phyloP scores from a whole-genome alignment of 2,797 vertebrate genomes.

The Sebastes oblongus region DNA sequence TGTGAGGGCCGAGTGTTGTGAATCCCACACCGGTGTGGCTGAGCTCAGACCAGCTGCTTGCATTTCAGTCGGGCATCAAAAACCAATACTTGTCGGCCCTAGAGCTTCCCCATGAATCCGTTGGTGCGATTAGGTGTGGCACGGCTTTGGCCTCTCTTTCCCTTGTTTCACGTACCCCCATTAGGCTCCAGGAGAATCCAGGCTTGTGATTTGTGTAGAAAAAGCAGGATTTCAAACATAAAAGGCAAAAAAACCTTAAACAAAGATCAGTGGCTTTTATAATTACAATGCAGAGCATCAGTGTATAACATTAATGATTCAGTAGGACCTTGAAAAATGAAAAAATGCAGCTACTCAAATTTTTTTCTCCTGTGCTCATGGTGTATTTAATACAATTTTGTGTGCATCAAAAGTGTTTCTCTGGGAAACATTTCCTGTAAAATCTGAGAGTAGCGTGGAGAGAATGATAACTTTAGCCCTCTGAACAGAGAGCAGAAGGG shows the following conservation, averaged over 20 bases:
- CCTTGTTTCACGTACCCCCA: neutral
- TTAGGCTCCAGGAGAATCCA: neutral
- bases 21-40: conserved; percentile 27
- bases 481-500: neutral
- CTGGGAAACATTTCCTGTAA: conserved; percentile 21
- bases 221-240: conserved; percentile 2
- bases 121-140: conserved; percentile 26
- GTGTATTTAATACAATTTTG: conserved; percentile 27
- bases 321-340: conserved; percentile 58
- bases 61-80: conserved; percentile 39
- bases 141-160: neutral
- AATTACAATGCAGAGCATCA: conserved; percentile 59
- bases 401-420: conserved; percentile 34
- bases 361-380: conserved; percentile 16
- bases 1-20: conserved; percentile 21
- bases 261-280: conserved; percentile 38
- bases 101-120: conserved; percentile 7
- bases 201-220: conserved; percentile 22
- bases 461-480: neutral
- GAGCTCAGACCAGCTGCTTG: conserved; percentile 52
- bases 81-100: conserved; percentile 31
- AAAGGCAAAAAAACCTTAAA: conserved; percentile 29
- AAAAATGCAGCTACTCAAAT: conserved; percentile 44
- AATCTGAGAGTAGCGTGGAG: neutral
- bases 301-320: conserved; percentile 62